These are phyloP conservation scores for Ptilorrhoa leucosticta DNA, from an alignment of 2,113 vertebrate genomes.

Conservation along the genomic window DNA sequence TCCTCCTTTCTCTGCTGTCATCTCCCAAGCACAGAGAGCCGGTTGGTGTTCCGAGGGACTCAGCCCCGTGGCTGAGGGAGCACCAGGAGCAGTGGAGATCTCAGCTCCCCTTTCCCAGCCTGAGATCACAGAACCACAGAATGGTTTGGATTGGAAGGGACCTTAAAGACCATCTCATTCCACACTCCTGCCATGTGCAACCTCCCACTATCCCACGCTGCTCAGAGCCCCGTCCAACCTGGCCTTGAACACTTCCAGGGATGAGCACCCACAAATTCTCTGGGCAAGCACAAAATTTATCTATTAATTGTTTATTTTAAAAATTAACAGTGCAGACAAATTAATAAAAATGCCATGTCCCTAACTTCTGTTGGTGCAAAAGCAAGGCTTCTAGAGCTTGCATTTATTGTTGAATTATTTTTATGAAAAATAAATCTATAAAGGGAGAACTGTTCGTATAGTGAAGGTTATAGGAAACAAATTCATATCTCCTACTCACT, in stretches of 20 bases:
- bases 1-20: background rate
- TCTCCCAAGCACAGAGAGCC: background rate
- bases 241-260: background rate
- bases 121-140: background rate
- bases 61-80: background rate
- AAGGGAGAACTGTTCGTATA: background rate
- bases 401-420: background rate
- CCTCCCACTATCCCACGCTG: background rate
- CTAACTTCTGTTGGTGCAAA: background rate
- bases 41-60: background rate
- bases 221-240: background rate
- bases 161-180: background rate
- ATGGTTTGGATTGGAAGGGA: background rate
- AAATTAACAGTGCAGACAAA: background rate
- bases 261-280: background rate
- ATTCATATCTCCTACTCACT: background rate
- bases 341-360: background rate
- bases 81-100: background rate
- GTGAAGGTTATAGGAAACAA: background rate
- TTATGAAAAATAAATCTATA: background rate
- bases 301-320: background rate
- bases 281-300: background rate
- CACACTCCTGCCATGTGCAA: background rate
- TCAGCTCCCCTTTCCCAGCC: background rate
- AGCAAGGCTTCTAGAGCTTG: background rate